Evolutionary conservation across 2,797 vertebrate genomes (phyloP).

Genomic region (Squalus acanthias): DNA sequence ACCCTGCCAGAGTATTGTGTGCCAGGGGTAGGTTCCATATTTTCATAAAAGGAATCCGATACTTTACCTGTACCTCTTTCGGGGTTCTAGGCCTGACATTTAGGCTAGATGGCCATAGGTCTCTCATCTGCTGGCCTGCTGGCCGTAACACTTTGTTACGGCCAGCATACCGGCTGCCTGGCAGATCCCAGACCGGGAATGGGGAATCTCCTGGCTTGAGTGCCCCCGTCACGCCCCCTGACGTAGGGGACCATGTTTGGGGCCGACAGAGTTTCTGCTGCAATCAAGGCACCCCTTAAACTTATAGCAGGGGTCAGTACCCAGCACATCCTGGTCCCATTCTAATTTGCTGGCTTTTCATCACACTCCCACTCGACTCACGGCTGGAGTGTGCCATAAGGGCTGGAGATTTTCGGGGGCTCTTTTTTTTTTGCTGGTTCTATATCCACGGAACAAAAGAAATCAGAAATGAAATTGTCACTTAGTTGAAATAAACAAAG

Average conservation of each 20-base stretch:
- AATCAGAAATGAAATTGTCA: background rate
- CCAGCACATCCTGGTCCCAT: background rate
- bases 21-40: background rate
- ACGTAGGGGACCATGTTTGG: background rate
- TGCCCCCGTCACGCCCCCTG: background rate
- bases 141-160: background rate
- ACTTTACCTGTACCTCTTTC: background rate
- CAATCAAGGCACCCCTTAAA: background rate
- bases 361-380: background rate
- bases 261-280: background rate
- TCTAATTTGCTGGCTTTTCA: background rate
- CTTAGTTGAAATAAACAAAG: conserved; percentile 2
- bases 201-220: background rate
- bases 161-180: background rate
- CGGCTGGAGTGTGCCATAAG: background rate
- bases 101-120: background rate
- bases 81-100: background rate
- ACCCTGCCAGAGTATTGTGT: background rate
- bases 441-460: background rate
- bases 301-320: background rate
- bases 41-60: background rate
- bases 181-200: background rate
- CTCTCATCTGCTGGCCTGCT: background rate
- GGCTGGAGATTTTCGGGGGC: background rate
- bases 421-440: background rate